Evolutionary conservation across 2,113 vertebrate genomes (phyloP).

Genomic region (Varanus komodoensis): DNA sequence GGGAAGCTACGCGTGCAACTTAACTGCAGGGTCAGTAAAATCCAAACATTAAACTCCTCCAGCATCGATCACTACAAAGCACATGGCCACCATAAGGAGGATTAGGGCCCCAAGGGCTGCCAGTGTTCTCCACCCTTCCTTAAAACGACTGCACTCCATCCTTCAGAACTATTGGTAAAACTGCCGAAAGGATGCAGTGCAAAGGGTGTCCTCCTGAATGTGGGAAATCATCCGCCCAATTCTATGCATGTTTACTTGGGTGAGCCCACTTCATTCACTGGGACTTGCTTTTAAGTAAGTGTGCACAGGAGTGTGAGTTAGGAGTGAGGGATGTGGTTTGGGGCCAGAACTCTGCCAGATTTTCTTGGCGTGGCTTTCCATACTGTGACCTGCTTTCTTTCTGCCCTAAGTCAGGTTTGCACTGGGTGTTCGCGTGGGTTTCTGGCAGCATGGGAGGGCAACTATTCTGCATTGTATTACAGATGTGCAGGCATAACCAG

Average conservation of each 20-base stretch:
- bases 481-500: no score
- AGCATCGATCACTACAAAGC: background rate
- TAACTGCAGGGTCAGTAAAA: conserved; percentile 1
- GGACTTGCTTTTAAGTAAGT: background rate
- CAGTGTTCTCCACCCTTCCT: background rate
- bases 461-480: no score
- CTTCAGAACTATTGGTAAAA: background rate
- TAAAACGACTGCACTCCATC: background rate
- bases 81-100: background rate
- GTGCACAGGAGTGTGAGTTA: background rate
- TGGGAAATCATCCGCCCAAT: background rate
- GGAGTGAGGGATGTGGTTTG: no score
- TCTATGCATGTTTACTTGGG: no score
- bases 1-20: background rate
- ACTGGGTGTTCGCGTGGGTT: no score
- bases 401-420: no score
- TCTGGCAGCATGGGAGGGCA: no score
- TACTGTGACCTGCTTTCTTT: no score
- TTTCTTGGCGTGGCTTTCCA: no score
- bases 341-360: no score
- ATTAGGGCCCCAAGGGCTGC: background rate
- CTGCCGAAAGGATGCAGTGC: accelerated
- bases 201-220: conserved; percentile 3
- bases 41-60: conserved; percentile 17
- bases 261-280: background rate